These are phyloP conservation scores for Trematocara variabile DNA, from an alignment of 2,113 vertebrate species.

Conservation along the genomic window DNA sequence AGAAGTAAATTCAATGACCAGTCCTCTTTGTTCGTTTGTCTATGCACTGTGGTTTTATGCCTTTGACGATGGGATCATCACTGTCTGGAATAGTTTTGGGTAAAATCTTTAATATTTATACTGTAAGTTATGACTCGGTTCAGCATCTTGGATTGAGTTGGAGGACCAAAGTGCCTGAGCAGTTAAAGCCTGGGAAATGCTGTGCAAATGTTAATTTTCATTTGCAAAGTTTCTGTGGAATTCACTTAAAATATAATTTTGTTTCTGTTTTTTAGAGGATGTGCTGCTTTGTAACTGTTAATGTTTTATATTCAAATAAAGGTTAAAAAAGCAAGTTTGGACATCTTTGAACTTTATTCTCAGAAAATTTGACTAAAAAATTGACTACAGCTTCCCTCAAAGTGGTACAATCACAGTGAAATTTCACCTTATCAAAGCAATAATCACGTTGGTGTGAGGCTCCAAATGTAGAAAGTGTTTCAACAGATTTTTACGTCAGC, in stretches of 20 bases:
- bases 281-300: background rate
- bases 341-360: background rate
- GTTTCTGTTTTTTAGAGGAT: background rate
- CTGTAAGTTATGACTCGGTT: background rate
- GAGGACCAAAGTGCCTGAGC: background rate
- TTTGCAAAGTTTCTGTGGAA: background rate
- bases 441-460: background rate
- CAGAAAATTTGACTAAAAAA: background rate
- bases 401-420: background rate
- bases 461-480: background rate
- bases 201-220: background rate
- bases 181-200: background rate
- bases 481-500: background rate
- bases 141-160: background rate
- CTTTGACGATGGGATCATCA: background rate
- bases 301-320: constrained; percentile 18
- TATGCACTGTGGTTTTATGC: background rate
- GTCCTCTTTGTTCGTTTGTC: background rate
- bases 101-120: background rate
- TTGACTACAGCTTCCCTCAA: background rate
- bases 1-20: background rate
- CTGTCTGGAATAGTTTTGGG: background rate
- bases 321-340: background rate
- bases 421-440: background rate
- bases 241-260: background rate